Evolutionary conservation across 2,797 vertebrate genomes (phyloP), one percentile per base, ranked within the genome.

Genomic region (Pristis pectinata): DNA sequence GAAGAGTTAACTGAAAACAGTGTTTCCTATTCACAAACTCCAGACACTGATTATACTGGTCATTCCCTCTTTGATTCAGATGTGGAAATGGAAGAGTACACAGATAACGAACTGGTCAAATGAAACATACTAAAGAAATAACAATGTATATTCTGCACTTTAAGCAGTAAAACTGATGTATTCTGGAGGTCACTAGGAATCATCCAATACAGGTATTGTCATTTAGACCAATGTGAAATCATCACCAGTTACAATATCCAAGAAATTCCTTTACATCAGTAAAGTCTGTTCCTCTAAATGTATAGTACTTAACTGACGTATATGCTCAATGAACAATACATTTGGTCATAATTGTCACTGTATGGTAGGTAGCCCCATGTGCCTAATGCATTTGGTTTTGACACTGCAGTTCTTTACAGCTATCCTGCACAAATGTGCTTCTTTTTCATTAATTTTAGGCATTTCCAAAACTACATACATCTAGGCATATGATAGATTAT

Each of bases 1-100:
- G 98, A 99, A 0, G 98, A 99, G 91, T 97, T 97, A 85, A 96
- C 96, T n/a, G 96, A 97, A 95, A 98, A 98, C 95, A 98, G 98
- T 94, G 97, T 96, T 96, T 96, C 97, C 95, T 77, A 74, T 87
- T 98, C 97, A 95, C 97, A 97, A 95, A 99, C 99, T 0, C 98
- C 98, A 0, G 97, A 98, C 95, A 98, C 98, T 0, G 98, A 99
- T 97, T 98, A 97, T 96, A 98, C 99, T 0, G 99, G 98, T 95
- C 98, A 98, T 95, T 99, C 99, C 0, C 98, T 99, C 95, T 99
- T 98, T 95, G 98, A 99, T 96, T 99, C 98, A 0, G 98, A 99
- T 3, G 97, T 99, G 96, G 99, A 99, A 95, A 98, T 98, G 95
- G 98, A 99, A 95, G 98, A 98, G 53, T 98, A 97, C 59, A 98